A percentile compares a stretch with the other conserved stretches of the same genome.
These are phyloP conservation scores for Drosophila sulfurigaster DNA, from an alignment of 1,140 invertebrate genomes.

Conservation along the genomic window DNA sequence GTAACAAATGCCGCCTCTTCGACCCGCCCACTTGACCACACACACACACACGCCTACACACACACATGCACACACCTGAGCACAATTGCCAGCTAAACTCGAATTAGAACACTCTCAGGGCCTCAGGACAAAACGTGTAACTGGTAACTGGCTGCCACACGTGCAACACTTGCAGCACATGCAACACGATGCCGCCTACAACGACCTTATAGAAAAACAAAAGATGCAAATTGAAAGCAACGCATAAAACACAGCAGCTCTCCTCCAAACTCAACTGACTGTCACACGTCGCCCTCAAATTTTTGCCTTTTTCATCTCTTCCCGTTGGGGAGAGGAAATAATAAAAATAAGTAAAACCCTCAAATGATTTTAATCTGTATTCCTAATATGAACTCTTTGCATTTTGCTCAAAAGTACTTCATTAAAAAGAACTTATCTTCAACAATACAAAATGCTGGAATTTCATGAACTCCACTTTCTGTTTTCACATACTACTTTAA, in stretches of 20 bases:
- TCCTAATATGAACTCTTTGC: no score
- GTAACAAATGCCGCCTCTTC: slow-evolving; percentile 1
- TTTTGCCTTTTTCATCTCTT: no score
- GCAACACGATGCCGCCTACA: not conserved
- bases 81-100: slow-evolving; percentile 16
- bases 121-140: not conserved
- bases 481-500: no score
- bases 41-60: not conserved
- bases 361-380: no score
- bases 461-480: no score
- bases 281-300: not conserved
- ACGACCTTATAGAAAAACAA: slow-evolving; percentile 23
- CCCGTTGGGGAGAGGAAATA: no score
- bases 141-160: not conserved
- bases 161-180: not conserved
- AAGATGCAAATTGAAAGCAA: slow-evolving; percentile 17
- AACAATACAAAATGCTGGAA: no score
- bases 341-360: no score
- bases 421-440: no score
- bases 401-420: no score
- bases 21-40: slow-evolving; percentile 33
- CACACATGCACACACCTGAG: not conserved
- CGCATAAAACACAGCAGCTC: not conserved
- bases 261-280: not conserved
- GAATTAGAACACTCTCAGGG: slow-evolving; percentile 20